phyloP scores from a whole-genome alignment of 2,797 vertebrate genomes.

The Threskiornis aethiopicus region DNA sequence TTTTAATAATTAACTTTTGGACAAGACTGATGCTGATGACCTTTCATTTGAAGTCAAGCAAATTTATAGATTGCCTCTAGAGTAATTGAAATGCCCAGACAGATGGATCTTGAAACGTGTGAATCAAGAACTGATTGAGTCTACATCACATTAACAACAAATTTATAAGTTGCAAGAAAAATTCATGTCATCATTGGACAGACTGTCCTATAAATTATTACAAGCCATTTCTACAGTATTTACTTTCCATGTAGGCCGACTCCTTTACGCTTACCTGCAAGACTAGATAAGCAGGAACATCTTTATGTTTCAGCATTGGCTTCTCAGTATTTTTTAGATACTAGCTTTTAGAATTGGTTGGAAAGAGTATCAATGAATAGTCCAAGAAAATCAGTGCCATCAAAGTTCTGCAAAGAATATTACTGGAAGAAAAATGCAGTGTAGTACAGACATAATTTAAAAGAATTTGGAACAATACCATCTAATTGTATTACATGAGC shows the following conservation, averaged over 20 bases:
- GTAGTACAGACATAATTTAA: neutral
- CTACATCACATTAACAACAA: neutral
- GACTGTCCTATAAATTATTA: neutral
- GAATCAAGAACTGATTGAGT: neutral
- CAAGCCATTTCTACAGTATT: neutral
- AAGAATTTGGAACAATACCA: neutral
- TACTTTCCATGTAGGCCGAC: neutral
- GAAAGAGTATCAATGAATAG: neutral
- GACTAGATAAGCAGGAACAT: neutral
- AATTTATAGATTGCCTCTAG: neutral
- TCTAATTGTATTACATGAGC: neutral
- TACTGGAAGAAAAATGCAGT: neutral
- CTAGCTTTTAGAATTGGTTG: neutral
- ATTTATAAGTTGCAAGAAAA: neutral
- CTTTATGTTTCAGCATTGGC: neutral
- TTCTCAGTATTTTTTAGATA: neutral
- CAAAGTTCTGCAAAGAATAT: neutral
- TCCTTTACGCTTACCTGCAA: neutral
- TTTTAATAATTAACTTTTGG: conserved; percentile 4
- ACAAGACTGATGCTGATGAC: conserved; percentile 1
- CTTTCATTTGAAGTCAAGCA: neutral
- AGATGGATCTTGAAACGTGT: neutral
- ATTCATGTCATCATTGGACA: neutral
- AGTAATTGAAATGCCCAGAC: neutral
- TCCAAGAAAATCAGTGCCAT: neutral